These are phyloP conservation scores for Mandrillus leucophaeus DNA, from an alignment of 2,113 vertebrate genomes.

Conservation along the genomic window DNA sequence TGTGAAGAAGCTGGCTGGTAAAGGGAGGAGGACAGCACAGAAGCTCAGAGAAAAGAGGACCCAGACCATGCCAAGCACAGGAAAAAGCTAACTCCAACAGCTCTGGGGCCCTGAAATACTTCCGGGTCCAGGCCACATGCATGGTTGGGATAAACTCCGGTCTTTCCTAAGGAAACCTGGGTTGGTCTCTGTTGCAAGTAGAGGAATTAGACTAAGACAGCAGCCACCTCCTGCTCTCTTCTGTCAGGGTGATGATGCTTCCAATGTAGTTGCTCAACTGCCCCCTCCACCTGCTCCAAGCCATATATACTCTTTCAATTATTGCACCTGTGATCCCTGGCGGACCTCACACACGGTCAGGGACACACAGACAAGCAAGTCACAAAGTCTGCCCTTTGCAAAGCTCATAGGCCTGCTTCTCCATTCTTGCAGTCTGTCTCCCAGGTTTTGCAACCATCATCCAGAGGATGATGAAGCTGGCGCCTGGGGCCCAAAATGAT, in stretches of 20 bases:
- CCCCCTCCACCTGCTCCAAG: neutral
- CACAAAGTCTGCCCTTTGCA: neutral
- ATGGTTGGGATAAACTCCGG: neutral
- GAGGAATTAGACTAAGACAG: neutral
- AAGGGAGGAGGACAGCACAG: neutral
- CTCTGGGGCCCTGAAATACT: neutral
- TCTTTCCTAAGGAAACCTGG: neutral
- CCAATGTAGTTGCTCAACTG: neutral
- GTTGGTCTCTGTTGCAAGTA: neutral
- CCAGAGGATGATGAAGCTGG: neutral
- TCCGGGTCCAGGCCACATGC: neutral
- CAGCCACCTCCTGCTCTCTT: neutral
- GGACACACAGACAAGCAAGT: neutral
- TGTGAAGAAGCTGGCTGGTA: neutral
- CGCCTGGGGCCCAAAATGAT: neutral
- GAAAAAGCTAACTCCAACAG: neutral
- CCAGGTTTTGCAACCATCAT: too few species aligned
- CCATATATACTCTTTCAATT: too few species aligned
- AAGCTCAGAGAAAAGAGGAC: neutral
- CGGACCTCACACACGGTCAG: neutral
- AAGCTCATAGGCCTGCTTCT: neutral
- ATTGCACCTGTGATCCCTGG: neutral
- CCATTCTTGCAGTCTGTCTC: neutral
- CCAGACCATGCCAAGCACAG: neutral
- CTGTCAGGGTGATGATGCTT: neutral